phyloP scores from a whole-genome alignment of 2,888 invertebrate species.

The Miltochrista miniata region DNA sequence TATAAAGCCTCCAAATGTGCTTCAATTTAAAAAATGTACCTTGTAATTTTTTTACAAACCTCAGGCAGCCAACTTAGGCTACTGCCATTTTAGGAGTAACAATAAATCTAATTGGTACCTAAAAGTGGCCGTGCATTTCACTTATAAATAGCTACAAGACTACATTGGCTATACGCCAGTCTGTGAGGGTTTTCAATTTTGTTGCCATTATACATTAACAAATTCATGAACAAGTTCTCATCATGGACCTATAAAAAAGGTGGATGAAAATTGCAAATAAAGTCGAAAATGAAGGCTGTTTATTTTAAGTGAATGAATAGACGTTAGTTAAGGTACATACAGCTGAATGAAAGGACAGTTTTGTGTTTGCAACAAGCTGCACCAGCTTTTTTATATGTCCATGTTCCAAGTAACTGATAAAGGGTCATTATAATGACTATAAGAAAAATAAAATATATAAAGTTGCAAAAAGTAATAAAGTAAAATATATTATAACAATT shows the following conservation, averaged over 20 bases:
- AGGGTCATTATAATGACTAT: no score
- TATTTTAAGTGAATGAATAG: no score
- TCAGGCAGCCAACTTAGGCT: conserved; percentile 9
- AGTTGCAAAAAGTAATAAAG: conserved; percentile 20
- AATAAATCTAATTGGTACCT: conserved; percentile 23
- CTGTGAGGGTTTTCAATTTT: not conserved
- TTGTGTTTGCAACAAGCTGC: no score
- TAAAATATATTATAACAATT: conserved; percentile 36
- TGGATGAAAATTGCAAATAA: no score
- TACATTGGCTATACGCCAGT: conserved; percentile 23
- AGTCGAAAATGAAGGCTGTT: no score
- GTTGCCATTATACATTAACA: not conserved
- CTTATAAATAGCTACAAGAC: conserved; percentile 15
- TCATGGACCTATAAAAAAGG: not conserved
- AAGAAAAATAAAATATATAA: conserved; percentile 24
- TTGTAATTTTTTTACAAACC: conserved; percentile 22
- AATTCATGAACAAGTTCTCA: conserved; percentile 3
- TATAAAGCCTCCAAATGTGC: conserved; percentile 18
- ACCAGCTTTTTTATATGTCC: not conserved
- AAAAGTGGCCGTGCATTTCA: conserved; percentile 19
- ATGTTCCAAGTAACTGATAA: no score
- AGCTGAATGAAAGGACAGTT: no score
- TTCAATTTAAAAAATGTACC: conserved; percentile 7
- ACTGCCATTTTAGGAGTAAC: conserved; percentile 9
- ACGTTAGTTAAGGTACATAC: no score